Base-by-base conservation (phyloP, 2,113 vertebrate genomes). In the Uria lomvia region DNA sequence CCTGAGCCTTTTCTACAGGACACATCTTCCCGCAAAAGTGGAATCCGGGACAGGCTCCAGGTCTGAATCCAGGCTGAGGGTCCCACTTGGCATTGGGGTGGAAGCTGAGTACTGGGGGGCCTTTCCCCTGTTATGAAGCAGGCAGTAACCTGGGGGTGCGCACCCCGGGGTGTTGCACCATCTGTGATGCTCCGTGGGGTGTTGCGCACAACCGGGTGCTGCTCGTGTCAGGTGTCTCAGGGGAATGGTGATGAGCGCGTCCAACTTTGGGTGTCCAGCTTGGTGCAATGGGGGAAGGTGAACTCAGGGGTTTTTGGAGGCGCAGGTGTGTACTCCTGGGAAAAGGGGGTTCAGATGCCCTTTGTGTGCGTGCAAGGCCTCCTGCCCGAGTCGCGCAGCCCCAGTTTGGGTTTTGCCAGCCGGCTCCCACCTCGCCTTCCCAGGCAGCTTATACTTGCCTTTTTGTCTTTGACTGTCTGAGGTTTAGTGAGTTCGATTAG, bases 401-500 rank as follows among this genome's bases (percentile, higher is more conserved):
- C 23, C 2, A 2, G 50, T 21, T 60, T 24, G 85, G 75, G 30
- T 42, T 59, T 47, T 38, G 34, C 74, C 4, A 0, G 34, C 29
- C 7, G 0, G 16, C 24, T 79, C 52, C 30, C 18, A 8, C 40
- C 38, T 71, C 7, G 12, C 7, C 3, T 94, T 73, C 85, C 94
- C 95, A 91, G 95, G 86, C 96, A 97, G 94, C 98, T 98, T 98
- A 98, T 98, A 98, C 90, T 92, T 75, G 88, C 97, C 95, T 92
- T 97, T 97, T 96, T 98, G 97, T 96, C 97, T 98, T 98, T 98
- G 93, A 93, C 98, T 98, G 98, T 98, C 97, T 97, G 98, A 98
- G 98, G 98, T 98, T 99, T 99, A 99, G 99, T 99, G 99, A 99
- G 99, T 98, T 99, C 99, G 98, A 99, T 99, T 99, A 99, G 99